Conservation (phyloP, 2,888 invertebrate species). For the Glomeris marginata region DNA sequence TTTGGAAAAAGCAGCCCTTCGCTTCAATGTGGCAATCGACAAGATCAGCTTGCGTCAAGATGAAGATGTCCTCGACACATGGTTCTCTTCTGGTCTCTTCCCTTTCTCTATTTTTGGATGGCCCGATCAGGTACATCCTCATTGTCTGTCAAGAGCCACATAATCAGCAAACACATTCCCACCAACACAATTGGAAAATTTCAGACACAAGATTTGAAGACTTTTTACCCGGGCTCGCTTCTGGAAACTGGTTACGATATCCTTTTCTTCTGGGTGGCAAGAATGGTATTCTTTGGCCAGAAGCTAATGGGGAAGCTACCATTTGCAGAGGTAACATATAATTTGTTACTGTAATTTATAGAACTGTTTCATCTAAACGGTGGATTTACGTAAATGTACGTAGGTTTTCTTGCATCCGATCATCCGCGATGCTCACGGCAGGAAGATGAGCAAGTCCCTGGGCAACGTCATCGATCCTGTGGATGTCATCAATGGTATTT, state of each 20-base stretch:
- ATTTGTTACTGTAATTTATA: too few species aligned
- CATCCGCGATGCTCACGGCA: slow-evolving; percentile 92
- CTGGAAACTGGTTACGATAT: slow-evolving; percentile 96
- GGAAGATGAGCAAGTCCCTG: slow-evolving; percentile 97
- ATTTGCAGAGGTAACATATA: slow-evolving; percentile 46
- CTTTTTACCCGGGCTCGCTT: slow-evolving; percentile 80
- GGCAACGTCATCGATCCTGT: slow-evolving; percentile 97
- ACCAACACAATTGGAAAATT: slow-evolving; percentile 17
- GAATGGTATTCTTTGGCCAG: slow-evolving; percentile 96
- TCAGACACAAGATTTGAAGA: slow-evolving; percentile 47
- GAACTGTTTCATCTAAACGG: too few species aligned
- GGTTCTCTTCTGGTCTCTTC: slow-evolving; percentile 95
- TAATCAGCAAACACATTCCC: neutral
- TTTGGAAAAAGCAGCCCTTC: slow-evolving; percentile 53
- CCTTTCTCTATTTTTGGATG: slow-evolving; percentile 96
- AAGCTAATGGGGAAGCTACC: slow-evolving; percentile 79
- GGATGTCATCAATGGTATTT: slow-evolving; percentile 66
- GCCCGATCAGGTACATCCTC: slow-evolving; percentile 49
- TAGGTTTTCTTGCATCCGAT: slow-evolving; percentile 73
- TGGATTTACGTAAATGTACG: too few species aligned
- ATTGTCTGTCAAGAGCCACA: neutral
- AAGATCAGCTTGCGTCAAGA: slow-evolving; percentile 53
- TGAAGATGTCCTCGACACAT: slow-evolving; percentile 95
- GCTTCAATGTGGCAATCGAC: slow-evolving; percentile 39
- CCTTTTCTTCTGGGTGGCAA: slow-evolving; percentile 98